Evolutionary conservation across 53 echinoderm and acorn worm species (phyloP).

Genomic region (Hippasteria phrygiana): DNA sequence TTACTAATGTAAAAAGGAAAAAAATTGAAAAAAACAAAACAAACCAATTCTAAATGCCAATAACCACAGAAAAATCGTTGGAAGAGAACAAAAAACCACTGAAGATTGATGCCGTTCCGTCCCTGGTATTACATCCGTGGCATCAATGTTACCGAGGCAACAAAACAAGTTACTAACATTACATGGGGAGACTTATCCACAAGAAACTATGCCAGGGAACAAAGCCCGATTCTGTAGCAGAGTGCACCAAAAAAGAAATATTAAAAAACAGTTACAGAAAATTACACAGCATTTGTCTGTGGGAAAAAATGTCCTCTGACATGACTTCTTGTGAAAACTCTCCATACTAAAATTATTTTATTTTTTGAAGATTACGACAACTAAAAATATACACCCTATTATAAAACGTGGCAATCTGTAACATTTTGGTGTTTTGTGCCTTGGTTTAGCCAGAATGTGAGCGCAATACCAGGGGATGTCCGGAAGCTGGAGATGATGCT

Average conservation of each 20-base stretch:
- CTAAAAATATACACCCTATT: conserved; percentile 48
- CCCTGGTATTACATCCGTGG: conserved; percentile 26
- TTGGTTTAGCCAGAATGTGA: neutral
- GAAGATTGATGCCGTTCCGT: conserved; percentile 16
- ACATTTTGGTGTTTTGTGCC: neutral
- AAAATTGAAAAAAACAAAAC: neutral
- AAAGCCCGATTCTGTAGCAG: no score
- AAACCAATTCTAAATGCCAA: neutral
- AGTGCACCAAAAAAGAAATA: no score
- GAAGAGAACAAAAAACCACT: neutral
- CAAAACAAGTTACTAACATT: neutral
- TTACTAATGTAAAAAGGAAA: neutral
- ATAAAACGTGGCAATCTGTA: neutral
- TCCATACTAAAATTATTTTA: neutral
- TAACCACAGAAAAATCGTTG: neutral
- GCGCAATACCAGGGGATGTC: conserved; percentile 36
- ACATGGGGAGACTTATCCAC: neutral
- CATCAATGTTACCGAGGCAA: neutral
- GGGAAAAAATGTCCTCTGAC: neutral
- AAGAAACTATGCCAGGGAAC: neutral
- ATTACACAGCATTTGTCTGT: no score
- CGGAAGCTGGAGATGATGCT: neutral
- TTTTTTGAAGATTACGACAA: neutral
- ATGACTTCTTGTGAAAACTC: neutral
- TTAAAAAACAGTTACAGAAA: no score